These are phyloP conservation scores for Rhopalosiphum padi DNA, from an alignment of 1,140 invertebrate species.

Conservation along the genomic window DNA sequence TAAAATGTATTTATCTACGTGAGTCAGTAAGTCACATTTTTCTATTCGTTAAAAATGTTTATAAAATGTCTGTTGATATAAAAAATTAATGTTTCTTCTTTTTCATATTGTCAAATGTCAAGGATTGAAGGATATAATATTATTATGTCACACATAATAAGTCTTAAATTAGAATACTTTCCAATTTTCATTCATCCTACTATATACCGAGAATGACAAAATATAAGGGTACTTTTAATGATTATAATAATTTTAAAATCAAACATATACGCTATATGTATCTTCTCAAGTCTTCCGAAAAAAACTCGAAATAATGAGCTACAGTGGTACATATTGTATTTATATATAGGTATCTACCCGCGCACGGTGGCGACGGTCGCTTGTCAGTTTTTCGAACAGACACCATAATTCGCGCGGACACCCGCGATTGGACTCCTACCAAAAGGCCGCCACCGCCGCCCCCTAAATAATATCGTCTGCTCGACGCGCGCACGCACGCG, in stretches of 20 bases:
- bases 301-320: neutral
- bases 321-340: neutral
- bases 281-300: neutral
- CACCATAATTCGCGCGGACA: conserved; percentile 40
- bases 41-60: too few species aligned
- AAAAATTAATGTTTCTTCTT: too few species aligned
- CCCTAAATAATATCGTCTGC: neutral
- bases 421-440: conserved; percentile 52
- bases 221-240: neutral
- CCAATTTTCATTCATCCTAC: neutral
- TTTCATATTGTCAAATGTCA: too few species aligned
- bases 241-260: neutral
- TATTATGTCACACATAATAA: too few species aligned
- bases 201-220: neutral
- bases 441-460: conserved; percentile 15
- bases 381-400: conserved; percentile 32
- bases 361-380: neutral
- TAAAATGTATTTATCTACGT: too few species aligned
- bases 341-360: neutral
- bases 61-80: too few species aligned
- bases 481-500: neutral
- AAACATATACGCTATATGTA: neutral
- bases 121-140: too few species aligned
- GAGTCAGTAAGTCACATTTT: too few species aligned
- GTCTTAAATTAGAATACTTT: too few species aligned